Percentiles rank a stretch among this genome's conserved stretches.
Conservation (phyloP, 2,797 vertebrate genomes). For the Chelon auratus region DNA sequence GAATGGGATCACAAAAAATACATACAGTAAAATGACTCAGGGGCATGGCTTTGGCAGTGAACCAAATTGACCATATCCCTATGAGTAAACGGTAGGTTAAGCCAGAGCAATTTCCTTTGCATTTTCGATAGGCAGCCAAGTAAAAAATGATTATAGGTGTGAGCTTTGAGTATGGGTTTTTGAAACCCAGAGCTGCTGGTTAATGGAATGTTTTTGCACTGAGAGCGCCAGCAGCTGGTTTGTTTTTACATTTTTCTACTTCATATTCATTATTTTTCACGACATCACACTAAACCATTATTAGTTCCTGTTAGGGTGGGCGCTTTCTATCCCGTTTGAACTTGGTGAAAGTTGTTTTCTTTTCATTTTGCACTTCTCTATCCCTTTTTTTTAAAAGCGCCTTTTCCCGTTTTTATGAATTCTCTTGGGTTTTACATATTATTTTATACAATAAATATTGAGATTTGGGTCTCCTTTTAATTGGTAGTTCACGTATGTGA, state of each 20-base stretch:
- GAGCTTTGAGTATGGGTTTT: conserved; percentile 39
- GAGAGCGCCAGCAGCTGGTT: background rate
- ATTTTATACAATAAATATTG: background rate
- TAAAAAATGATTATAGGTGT: conserved; percentile 65
- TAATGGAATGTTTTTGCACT: background rate
- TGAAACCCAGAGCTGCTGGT: conserved; percentile 10
- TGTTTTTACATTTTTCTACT: background rate
- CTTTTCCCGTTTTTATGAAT: background rate
- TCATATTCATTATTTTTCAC: background rate
- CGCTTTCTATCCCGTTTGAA: background rate
- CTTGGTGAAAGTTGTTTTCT: background rate
- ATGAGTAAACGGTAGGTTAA: conserved; percentile 75
- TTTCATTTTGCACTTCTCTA: background rate
- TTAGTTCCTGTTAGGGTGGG: background rate
- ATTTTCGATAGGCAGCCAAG: conserved; percentile 62
- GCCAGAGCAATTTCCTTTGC: conserved; percentile 59
- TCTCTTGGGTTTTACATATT: background rate
- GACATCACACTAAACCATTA: background rate
- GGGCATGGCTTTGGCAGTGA: conserved; percentile 60
- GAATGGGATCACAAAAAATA: conserved; percentile 68
- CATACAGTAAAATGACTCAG: conserved; percentile 83
- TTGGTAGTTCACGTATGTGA: background rate
- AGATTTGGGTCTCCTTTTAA: background rate
- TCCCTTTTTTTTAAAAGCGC: background rate
- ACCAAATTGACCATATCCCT: conserved; percentile 66